These are phyloP conservation scores for Ceratina australensis DNA, from an alignment of 1,140 invertebrate genomes.

Conservation along the genomic window DNA sequence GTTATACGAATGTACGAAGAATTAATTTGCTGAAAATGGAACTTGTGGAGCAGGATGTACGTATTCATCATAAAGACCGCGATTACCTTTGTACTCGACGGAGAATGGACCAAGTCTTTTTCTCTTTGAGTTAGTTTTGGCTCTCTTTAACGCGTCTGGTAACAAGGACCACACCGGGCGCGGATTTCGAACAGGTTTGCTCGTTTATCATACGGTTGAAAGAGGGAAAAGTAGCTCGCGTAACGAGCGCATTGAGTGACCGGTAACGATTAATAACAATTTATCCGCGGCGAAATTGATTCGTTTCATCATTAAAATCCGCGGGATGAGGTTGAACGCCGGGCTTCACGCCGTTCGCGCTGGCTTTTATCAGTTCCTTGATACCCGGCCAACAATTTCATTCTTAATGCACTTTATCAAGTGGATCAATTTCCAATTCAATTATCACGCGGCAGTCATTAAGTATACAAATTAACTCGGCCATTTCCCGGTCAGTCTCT, in stretches of 20 bases:
- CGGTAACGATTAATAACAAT: slow-evolving; percentile 52
- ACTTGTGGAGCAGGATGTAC: too few relatives aligned
- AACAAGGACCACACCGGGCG: slow-evolving; percentile 26
- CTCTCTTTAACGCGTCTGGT: neutral
- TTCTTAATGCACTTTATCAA: too few relatives aligned
- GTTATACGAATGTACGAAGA: too few relatives aligned
- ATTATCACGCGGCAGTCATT: too few relatives aligned
- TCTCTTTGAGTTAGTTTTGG: neutral
- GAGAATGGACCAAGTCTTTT: neutral
- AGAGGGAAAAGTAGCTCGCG: slow-evolving; percentile 25
- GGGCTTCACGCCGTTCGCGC: neutral
- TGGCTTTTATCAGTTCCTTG: slow-evolving; percentile 47
- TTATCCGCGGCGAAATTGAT: slow-evolving; percentile 51
- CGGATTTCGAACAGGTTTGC: slow-evolving; percentile 18
- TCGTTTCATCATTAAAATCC: slow-evolving; percentile 50
- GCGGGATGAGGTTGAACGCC: slow-evolving; percentile 43
- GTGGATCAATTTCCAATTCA: too few relatives aligned
- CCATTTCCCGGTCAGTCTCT: too few relatives aligned
- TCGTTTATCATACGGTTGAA: slow-evolving; percentile 16
- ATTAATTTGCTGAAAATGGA: too few relatives aligned
- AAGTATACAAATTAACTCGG: too few relatives aligned
- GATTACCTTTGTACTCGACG: slow-evolving; percentile 21
- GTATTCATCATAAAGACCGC: slow-evolving; percentile 2
- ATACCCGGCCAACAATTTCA: too few relatives aligned
- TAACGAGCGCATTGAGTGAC: slow-evolving; percentile 29